phyloP scores from a whole-genome alignment of 2,888 invertebrate genomes.

The Eledone cirrhosa region DNA sequence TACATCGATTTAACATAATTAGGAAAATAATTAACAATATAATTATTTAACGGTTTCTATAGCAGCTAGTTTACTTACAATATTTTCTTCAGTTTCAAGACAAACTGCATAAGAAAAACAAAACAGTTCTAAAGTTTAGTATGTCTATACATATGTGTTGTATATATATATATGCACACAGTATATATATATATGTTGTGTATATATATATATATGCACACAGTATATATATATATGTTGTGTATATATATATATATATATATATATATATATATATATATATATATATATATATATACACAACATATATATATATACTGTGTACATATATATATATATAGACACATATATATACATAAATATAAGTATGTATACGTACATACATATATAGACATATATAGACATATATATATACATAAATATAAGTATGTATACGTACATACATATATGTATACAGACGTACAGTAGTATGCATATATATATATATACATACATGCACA shows the following conservation, averaged over 20 bases:
- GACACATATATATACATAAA: background rate
- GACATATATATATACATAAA: background rate
- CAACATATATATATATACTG: background rate
- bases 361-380: background rate
- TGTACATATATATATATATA: background rate
- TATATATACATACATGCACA: background rate
- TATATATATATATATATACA: background rate
- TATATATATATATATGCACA: too few relatives aligned
- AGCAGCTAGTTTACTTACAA: too few relatives aligned
- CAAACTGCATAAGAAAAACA: too few relatives aligned
- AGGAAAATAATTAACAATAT: too few relatives aligned
- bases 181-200: too few relatives aligned
- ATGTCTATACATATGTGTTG: too few relatives aligned
- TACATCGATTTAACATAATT: too few relatives aligned
- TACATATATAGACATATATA: background rate
- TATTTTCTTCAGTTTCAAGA: too few relatives aligned
- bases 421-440: background rate
- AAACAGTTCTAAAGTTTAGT: too few relatives aligned
- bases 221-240: background rate
- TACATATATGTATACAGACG: background rate
- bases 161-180: too few relatives aligned
- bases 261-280: background rate
- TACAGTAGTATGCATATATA: background rate
- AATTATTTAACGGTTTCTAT: too few relatives aligned
- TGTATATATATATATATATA: background rate